Percentiles rank a stretch among this genome's conserved stretches.
Conservation (phyloP, 2,113 vertebrate genomes). For the Heloderma charlesbogerti region DNA sequence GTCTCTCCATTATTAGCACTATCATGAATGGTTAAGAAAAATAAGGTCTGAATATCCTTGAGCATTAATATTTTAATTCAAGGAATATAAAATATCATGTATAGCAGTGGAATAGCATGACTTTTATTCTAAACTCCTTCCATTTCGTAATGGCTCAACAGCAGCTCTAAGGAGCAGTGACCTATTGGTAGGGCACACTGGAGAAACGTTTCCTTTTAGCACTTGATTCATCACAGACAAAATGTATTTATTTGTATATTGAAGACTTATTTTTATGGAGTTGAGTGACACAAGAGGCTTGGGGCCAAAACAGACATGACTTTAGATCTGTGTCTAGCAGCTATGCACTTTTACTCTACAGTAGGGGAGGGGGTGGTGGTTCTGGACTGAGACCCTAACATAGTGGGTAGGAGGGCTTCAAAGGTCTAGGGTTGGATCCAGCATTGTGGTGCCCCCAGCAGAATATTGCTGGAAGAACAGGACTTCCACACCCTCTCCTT, state of each 20-base stretch:
- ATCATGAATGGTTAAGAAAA: not conserved
- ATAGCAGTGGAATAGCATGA: not conserved
- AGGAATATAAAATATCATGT: not conserved
- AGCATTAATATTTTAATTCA: not conserved
- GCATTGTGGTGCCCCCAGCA: no score
- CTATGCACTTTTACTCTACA: no score
- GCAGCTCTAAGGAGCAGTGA: not conserved
- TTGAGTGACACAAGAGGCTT: not conserved
- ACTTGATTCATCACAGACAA: not conserved
- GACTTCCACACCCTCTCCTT: no score
- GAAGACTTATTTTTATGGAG: not conserved
- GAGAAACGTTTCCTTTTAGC: not conserved
- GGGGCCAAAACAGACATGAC: no score
- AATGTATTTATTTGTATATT: not conserved
- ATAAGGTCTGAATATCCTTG: not conserved
- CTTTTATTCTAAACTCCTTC: not conserved
- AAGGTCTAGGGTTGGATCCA: no score
- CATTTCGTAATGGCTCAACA: not conserved
- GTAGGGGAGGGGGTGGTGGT: no score
- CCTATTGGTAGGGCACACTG: not conserved
- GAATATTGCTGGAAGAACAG: no score
- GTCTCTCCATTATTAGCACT: not conserved
- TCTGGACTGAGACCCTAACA: no score
- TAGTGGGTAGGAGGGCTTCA: no score
- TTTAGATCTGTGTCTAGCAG: no score